Evolutionary conservation across 92 coral and sea anemone genomes (phyloP).

Genomic region (Actinernus sp.): DNA sequence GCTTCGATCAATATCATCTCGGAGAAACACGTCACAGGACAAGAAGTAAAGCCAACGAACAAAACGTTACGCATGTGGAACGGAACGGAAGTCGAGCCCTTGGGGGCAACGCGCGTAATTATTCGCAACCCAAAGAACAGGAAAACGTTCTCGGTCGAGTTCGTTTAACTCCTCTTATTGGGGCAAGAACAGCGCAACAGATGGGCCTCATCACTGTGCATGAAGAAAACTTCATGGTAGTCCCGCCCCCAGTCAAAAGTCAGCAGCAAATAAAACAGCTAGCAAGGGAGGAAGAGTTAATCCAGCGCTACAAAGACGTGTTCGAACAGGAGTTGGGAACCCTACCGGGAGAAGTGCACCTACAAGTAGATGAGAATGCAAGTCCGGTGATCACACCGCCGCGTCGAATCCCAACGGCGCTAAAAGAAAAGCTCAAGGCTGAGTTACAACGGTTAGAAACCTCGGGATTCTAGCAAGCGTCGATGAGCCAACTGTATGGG

Average conservation of each 20-base stretch:
- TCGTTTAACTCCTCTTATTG: conserved; percentile 54
- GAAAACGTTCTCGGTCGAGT: conserved; percentile 54
- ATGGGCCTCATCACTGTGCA: conserved; percentile 46
- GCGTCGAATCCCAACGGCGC: conserved; percentile 48
- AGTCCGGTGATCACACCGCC: conserved; percentile 45
- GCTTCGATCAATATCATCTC: conserved; percentile 50
- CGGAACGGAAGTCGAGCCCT: conserved; percentile 45
- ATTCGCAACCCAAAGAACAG: conserved; percentile 38
- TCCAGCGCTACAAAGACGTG: conserved; percentile 17
- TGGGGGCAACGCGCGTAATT: conserved; percentile 26
- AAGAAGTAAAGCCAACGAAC: conserved; percentile 36
- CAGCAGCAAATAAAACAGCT: conserved; percentile 1
- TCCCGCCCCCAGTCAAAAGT: conserved; percentile 25
- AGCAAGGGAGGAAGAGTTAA: conserved; percentile 22
- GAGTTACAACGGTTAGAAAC: conserved; percentile 43
- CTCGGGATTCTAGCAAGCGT: conserved; percentile 44
- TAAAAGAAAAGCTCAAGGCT: conserved; percentile 33
- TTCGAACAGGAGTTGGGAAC: conserved; percentile 51
- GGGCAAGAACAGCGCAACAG: conserved; percentile 70
- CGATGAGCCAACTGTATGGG: conserved; percentile 54
- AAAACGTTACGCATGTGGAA: conserved; percentile 59
- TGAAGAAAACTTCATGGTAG: conserved; percentile 24
- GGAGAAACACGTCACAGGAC: conserved; percentile 20
- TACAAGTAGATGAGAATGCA: conserved; percentile 35
- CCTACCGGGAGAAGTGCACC: conserved; percentile 44